Evolutionary conservation across 1,140 invertebrate species (phyloP).

Genomic region (Melanaphis sacchari): DNA sequence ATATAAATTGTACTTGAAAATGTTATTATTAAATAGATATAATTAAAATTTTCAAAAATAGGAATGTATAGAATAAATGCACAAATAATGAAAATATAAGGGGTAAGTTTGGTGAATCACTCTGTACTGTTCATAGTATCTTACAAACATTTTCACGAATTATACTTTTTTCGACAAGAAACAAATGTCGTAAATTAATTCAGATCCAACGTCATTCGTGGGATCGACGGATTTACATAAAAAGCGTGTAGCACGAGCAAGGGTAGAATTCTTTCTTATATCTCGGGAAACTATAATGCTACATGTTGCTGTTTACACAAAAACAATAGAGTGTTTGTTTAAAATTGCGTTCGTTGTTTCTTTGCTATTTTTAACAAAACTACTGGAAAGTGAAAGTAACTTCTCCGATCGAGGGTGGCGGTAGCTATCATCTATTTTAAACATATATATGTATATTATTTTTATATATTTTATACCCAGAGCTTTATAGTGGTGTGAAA

Average conservation of each 20-base stretch:
- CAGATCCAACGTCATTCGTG: neutral
- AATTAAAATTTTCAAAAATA: neutral
- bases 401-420: neutral
- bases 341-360: neutral
- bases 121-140: neutral
- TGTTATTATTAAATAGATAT: neutral
- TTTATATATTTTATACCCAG: neutral
- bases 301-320: neutral
- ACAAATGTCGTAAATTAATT: neutral
- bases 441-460: neutral
- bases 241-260: neutral
- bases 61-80: neutral
- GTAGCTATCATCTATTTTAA: neutral
- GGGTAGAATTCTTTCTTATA: neutral
- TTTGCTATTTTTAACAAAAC: slow-evolving; percentile 1
- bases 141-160: neutral
- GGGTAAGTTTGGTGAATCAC: neutral
- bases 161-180: too few species aligned
- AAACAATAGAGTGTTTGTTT: neutral
- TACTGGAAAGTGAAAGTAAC: neutral
- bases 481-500: neutral
- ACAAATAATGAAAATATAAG: neutral
- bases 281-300: neutral
- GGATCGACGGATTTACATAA: slow-evolving; percentile 5
- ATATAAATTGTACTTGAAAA: neutral